Percentiles rank a stretch among this genome's conserved stretches.
Evolutionary conservation across 1,140 invertebrate species (phyloP).

Genomic region (Aleiodes sp.): DNA sequence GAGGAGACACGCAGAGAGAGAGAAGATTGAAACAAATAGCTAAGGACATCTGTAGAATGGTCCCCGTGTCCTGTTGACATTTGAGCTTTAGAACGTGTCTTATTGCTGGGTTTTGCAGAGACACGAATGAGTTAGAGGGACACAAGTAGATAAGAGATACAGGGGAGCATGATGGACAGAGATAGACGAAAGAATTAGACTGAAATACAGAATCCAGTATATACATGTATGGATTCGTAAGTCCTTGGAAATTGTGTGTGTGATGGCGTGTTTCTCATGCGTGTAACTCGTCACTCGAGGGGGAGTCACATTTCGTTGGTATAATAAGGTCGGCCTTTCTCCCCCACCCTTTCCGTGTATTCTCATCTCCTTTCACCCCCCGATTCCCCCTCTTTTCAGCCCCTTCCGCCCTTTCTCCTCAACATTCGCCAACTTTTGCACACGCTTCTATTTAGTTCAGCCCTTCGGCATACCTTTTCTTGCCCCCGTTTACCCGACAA

Average conservation of each 20-base stretch:
- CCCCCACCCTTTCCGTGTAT: background rate
- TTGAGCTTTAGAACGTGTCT: slow-evolving; percentile 42
- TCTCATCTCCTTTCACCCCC: slow-evolving; percentile 6
- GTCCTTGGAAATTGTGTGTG: background rate
- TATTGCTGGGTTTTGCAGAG: slow-evolving; percentile 18
- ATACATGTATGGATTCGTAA: background rate
- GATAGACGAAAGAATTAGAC: background rate
- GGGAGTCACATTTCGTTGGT: slow-evolving; percentile 31
- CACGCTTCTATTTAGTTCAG: slow-evolving; percentile 3
- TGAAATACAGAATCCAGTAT: background rate
- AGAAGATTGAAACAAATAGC: slow-evolving; percentile 34
- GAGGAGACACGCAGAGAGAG: background rate
- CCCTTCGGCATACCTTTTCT: background rate
- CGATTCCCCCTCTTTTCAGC: slow-evolving; percentile 1
- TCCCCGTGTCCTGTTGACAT: slow-evolving; percentile 36
- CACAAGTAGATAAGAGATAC: slow-evolving; percentile 25
- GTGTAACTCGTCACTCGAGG: slow-evolving; percentile 22
- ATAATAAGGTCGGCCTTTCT: slow-evolving; percentile 34
- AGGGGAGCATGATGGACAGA: too few species aligned
- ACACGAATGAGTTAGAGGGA: too few species aligned
- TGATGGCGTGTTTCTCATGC: slow-evolving; percentile 20
- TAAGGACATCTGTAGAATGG: slow-evolving; percentile 27
- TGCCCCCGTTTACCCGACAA: too few species aligned
- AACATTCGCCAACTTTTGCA: background rate
- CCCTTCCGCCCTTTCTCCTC: slow-evolving; percentile 8